Evolutionary conservation across 2,888 invertebrate genomes (phyloP).

Genomic region (Hypolimnas misippus): DNA sequence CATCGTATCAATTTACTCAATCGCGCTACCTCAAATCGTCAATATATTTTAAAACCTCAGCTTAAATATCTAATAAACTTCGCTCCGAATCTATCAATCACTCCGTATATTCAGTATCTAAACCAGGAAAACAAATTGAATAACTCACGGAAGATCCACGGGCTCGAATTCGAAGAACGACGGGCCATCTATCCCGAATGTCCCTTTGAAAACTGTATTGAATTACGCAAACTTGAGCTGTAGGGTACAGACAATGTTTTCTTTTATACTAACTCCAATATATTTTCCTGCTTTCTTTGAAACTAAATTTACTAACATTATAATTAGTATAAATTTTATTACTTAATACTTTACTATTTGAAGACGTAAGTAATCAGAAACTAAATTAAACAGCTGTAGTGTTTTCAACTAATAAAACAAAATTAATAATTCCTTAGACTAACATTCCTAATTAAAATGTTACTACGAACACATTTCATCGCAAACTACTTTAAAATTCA

Average conservation of each 20-base stretch:
- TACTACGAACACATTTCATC: constrained; percentile 19
- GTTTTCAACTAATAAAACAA: constrained; percentile 12
- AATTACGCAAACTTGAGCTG: constrained; percentile 41
- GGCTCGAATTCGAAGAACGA: constrained; percentile 69
- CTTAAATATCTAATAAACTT: background rate
- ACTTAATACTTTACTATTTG: background rate
- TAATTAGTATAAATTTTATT: no score
- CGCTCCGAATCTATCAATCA: constrained; percentile 34
- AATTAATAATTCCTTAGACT: constrained; percentile 29
- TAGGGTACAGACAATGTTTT: constrained; percentile 29
- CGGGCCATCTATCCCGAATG: constrained; percentile 74
- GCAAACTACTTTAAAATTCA: constrained; percentile 37
- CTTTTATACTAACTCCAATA: constrained; percentile 24
- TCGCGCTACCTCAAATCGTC: background rate
- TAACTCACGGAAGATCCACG: constrained; percentile 78
- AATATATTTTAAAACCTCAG: constrained; percentile 1
- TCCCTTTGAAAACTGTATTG: constrained; percentile 61
- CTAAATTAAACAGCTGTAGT: background rate
- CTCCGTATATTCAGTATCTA: constrained; percentile 43
- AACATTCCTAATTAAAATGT: constrained; percentile 26
- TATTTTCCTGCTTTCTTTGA: background rate
- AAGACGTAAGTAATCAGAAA: no score
- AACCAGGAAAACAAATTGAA: constrained; percentile 75
- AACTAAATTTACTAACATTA: background rate
- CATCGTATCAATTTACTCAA: background rate